phyloP scores from a whole-genome alignment of 2,888 invertebrate species.

The Xylophagus ater region DNA sequence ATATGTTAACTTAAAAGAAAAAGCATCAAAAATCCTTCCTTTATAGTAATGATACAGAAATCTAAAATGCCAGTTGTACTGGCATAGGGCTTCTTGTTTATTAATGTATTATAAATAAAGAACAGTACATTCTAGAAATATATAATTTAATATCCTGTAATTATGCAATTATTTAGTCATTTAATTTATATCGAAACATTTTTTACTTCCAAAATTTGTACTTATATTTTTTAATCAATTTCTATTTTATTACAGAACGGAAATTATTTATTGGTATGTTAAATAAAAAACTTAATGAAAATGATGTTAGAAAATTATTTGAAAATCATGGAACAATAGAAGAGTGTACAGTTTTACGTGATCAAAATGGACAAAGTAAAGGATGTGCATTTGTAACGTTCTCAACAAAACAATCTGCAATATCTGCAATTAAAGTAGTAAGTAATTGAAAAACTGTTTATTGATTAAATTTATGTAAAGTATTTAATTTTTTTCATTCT shows the following conservation, averaged over 20 bases:
- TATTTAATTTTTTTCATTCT: neutral
- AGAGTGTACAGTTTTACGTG: slow-evolving; percentile 95
- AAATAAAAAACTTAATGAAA: slow-evolving; percentile 89
- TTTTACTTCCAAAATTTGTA: neutral
- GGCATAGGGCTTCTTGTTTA: too few species aligned
- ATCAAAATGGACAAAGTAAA: slow-evolving; percentile 90
- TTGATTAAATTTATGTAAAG: neutral
- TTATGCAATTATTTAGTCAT: too few species aligned
- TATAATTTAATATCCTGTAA: too few species aligned
- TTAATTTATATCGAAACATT: too few species aligned
- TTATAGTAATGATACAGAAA: too few species aligned
- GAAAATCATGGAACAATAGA: slow-evolving; percentile 90
- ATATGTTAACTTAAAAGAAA: too few species aligned
- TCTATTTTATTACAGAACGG: slow-evolving; percentile 60
- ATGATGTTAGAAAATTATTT: slow-evolving; percentile 88
- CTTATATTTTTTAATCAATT: neutral
- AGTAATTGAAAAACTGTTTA: slow-evolving; percentile 11
- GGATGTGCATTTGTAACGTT: slow-evolving; percentile 99
- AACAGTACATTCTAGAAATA: too few species aligned
- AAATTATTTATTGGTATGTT: slow-evolving; percentile 99
- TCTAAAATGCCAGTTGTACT: too few species aligned
- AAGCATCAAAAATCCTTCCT: too few species aligned
- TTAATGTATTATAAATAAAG: too few species aligned
- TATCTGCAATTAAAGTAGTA: slow-evolving; percentile 86
- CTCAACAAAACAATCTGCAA: slow-evolving; percentile 92